Evolutionary conservation across 2,797 vertebrate species (phyloP).

Genomic region (Gephyroberyx darwinii): DNA sequence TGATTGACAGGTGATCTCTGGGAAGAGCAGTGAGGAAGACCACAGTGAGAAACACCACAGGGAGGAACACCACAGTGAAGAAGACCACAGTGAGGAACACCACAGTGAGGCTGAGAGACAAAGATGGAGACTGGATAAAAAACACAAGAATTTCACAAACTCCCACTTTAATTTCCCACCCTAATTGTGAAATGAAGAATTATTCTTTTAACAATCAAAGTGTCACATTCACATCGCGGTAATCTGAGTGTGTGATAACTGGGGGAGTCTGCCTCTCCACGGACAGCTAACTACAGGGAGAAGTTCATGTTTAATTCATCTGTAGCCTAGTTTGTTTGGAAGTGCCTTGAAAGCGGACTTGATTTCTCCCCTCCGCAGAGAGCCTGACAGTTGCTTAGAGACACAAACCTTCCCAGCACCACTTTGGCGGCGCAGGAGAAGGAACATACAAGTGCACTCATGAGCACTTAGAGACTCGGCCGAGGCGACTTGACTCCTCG

Average conservation of each 20-base stretch:
- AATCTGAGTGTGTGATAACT: constrained; percentile 4
- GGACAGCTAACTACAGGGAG: constrained; percentile 16
- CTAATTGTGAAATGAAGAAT: not conserved
- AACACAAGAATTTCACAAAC: not conserved
- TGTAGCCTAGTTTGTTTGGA: constrained; percentile 37
- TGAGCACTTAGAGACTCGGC: not conserved
- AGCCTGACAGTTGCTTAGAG: constrained; percentile 46
- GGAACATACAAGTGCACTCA: constrained; percentile 38
- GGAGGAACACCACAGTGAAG: too few relatives aligned
- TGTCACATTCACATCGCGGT: not conserved
- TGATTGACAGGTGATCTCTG: too few relatives aligned
- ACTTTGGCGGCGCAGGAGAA: constrained; percentile 13
- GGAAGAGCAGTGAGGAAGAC: too few relatives aligned
- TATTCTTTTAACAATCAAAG: constrained; percentile 20
- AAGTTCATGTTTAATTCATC: constrained; percentile 55
- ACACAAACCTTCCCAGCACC: constrained; percentile 35
- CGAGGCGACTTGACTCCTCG: not conserved
- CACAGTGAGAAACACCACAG: too few relatives aligned
- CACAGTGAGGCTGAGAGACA: too few relatives aligned
- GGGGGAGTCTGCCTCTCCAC: constrained; percentile 6
- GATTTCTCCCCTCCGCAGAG: constrained; percentile 24
- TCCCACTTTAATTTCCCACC: not conserved
- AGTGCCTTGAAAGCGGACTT: constrained; percentile 15
- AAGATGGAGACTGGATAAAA: too few relatives aligned
- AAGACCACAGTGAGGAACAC: too few relatives aligned